A percentile compares a stretch with the other conserved stretches of the same genome.
Evolutionary conservation across 2,113 vertebrate species (phyloP).

Genomic region (Rhea americana): DNA sequence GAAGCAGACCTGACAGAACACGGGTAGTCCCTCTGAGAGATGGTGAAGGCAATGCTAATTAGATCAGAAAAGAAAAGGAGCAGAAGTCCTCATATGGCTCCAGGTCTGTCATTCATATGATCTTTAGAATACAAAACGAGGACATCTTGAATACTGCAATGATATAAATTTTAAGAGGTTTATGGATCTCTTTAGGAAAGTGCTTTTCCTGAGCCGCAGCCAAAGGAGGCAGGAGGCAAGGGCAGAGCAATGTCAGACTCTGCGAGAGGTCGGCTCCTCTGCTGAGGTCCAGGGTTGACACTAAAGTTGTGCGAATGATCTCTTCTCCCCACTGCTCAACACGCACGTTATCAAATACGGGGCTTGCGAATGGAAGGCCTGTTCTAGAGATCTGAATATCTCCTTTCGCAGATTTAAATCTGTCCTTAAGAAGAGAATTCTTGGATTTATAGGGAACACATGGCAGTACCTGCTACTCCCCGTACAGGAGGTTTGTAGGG

Average conservation of each 20-base stretch:
- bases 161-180: not conserved
- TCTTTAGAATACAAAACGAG: not conserved
- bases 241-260: too few species aligned
- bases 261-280: not conserved
- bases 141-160: not conserved
- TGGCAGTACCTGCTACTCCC: too few species aligned
- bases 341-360: too few species aligned
- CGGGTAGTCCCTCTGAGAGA: not conserved
- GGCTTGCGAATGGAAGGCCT: not conserved
- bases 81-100: not conserved
- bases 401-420: too few species aligned
- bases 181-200: not conserved
- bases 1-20: not conserved
- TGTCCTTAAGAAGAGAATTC: too few species aligned
- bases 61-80: not conserved
- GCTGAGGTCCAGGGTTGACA: not conserved
- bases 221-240: not conserved
- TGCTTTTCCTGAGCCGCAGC: not conserved
- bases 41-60: not conserved
- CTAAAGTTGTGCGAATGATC: too few species aligned
- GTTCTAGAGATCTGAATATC: too few species aligned
- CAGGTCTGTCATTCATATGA: not conserved
- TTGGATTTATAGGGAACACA: too few species aligned
- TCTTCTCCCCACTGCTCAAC: not conserved
- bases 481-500: too few species aligned